These are phyloP conservation scores for Zoanthus sansibaricus DNA, from an alignment of 92 coral and sea anemone species.

Conservation along the genomic window DNA sequence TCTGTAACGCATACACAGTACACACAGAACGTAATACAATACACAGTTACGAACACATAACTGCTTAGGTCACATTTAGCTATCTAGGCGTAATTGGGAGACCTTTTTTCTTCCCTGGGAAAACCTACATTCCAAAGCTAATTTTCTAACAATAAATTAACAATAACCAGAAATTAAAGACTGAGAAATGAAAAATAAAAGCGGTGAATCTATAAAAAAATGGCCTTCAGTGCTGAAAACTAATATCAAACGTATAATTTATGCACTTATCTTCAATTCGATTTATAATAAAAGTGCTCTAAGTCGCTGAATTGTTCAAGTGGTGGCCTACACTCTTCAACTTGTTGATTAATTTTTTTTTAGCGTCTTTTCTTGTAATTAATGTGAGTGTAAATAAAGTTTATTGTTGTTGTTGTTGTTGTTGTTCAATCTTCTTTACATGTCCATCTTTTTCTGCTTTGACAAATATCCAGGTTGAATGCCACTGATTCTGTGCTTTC, in stretches of 20 bases:
- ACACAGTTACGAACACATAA: background rate
- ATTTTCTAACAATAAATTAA: too few species aligned
- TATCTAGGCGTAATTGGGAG: background rate
- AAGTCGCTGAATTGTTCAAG: conserved; percentile 9
- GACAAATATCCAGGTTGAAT: conserved; percentile 6
- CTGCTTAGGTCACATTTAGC: background rate
- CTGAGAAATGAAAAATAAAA: too few species aligned
- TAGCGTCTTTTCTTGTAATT: too few species aligned
- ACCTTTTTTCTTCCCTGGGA: too few species aligned
- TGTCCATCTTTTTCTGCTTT: conserved; percentile 5
- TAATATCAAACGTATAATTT: background rate
- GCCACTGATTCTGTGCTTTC: conserved; percentile 7
- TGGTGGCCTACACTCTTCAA: too few species aligned
- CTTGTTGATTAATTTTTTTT: too few species aligned
- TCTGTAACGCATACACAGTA: background rate
- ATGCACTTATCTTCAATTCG: background rate
- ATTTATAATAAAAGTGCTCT: background rate
- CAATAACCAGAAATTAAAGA: too few species aligned
- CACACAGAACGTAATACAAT: background rate
- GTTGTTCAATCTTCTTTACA: background rate
- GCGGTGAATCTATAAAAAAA: background rate
- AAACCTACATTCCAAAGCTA: too few species aligned
- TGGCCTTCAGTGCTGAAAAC: too few species aligned
- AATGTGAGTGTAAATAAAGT: too few species aligned
- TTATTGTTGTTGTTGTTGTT: too few species aligned